Conservation (phyloP, 2,113 vertebrate genomes). For the Pycnonotus jocosus region DNA sequence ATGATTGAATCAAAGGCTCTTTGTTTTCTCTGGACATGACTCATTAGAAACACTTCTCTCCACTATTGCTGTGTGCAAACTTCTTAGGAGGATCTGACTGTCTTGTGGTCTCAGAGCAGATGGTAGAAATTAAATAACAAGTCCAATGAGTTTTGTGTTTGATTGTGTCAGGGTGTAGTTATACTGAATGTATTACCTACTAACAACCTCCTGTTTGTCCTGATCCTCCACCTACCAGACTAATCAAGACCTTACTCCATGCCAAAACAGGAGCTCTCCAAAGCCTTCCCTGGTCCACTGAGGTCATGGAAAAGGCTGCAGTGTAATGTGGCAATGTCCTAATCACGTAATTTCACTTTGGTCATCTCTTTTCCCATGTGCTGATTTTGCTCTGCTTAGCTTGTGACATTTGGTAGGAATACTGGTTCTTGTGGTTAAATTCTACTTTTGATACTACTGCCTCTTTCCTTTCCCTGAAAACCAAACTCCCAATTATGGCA, state of each 20-base stretch:
- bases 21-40: background rate
- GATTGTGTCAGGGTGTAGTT: background rate
- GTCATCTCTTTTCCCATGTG: background rate
- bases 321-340: background rate
- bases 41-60: background rate
- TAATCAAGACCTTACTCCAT: background rate
- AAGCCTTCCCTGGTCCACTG: background rate
- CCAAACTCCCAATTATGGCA: background rate
- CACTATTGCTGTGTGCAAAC: background rate
- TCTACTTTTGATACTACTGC: background rate
- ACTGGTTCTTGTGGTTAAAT: background rate
- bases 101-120: background rate
- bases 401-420: background rate
- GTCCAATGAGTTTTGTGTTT: background rate
- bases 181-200: background rate
- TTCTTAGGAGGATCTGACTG: background rate
- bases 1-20: background rate
- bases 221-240: background rate
- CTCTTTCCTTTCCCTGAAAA: background rate
- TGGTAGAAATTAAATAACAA: background rate
- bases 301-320: background rate
- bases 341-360: background rate
- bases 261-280: background rate
- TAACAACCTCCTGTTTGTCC: background rate
- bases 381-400: background rate